phyloP scores from a whole-genome alignment of 2,888 invertebrate species.

The Acanthosoma haemorrhoidale region DNA sequence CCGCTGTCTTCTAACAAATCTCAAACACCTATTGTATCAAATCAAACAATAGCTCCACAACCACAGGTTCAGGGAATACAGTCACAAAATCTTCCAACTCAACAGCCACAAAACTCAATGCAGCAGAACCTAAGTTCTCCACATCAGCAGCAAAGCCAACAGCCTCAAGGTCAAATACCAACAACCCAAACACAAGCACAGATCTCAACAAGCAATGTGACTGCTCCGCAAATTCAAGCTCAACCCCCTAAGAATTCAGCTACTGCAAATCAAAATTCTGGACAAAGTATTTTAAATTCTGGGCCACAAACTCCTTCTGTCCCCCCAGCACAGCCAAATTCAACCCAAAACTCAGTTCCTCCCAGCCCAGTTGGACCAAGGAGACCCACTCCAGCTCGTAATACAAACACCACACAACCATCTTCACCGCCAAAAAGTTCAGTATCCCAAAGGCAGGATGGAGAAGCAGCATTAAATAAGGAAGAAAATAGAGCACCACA shows the following conservation, averaged over 20 bases:
- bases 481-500: background rate
- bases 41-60: background rate
- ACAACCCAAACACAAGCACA: background rate
- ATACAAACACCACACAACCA: background rate
- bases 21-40: background rate
- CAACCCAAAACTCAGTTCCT: conserved; percentile 19
- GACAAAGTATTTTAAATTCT: background rate
- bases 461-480: background rate
- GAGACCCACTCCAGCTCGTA: background rate
- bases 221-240: background rate
- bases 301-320: conserved; percentile 1
- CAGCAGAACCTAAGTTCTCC: background rate
- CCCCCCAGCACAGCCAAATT: conserved; percentile 19
- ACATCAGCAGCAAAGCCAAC: conserved; percentile 3
- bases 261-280: background rate
- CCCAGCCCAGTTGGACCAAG: background rate
- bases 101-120: background rate
- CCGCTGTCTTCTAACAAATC: background rate
- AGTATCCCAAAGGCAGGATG: conserved; percentile 12
- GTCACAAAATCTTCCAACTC: background rate
- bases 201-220: background rate
- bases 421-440: conserved; percentile 13
- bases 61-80: background rate
- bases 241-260: background rate
- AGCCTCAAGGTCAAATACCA: conserved; percentile 9